Base-by-base conservation (phyloP, 1,140 invertebrate species). In the Homarus americanus region DNA sequence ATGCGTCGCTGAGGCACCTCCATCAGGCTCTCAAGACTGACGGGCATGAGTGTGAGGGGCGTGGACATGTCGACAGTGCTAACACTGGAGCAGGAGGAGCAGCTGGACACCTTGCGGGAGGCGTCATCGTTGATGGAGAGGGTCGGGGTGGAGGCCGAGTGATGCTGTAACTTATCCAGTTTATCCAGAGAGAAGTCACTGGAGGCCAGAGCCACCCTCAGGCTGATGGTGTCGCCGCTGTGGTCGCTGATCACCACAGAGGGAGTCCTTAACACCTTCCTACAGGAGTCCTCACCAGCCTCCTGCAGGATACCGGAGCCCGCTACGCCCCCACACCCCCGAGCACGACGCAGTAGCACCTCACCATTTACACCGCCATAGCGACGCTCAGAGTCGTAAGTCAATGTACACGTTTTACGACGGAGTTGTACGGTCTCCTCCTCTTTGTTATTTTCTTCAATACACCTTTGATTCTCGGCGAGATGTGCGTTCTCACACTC, bases 231-330 rank as follows among this genome's bases (percentile, higher is more conserved):
- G 93, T 91, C 93, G 92, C 40, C 91, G 79, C 91, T 92, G 84
- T 97, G 97, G 94, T 97, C 97, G 92, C 97, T 97, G 1, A 97
- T 96, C 3, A 97, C 97, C 28, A 97, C 97, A 32, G 96, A 97
- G 0, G 97, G 97, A 0, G 97, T 97, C 44, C 97, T 41, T 17
- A 92, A 38, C 63, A 69, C 86, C 28, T 41, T 63, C 44, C 72
- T 78, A 34, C 40, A 34, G 0, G 34, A 10, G 1, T 73, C 82
- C 15, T 79, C 32, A 24, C 17, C 32, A 28, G 75, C 58, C n/a
- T 78, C 75, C 75, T 86, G 53, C 15, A 49, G 53, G 24, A 49
- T 28, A 32, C 40, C 83, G 32, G 44, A 49, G 20, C 76, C 72
- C 58, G 41, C 73, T n/a, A 86, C 69, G 5, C 58, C 75, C 34